Evolutionary conservation across 2,113 vertebrate genomes (phyloP).

Genomic region (Mesocricetus auratus): DNA sequence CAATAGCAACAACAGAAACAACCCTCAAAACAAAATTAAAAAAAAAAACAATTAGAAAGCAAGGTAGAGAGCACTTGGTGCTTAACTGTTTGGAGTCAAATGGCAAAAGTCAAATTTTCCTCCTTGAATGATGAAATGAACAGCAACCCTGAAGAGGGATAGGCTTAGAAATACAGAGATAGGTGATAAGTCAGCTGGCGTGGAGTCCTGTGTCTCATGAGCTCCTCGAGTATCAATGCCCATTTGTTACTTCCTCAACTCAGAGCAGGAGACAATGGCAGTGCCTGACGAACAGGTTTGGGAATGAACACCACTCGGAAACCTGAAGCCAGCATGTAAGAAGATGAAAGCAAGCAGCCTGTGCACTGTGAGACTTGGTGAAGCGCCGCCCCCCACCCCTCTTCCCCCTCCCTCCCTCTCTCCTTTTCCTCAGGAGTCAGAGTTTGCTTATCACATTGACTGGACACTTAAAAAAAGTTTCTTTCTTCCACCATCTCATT

Average conservation of each 20-base stretch:
- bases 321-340: background rate
- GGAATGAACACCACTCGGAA: background rate
- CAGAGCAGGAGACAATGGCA: background rate
- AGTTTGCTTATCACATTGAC: background rate
- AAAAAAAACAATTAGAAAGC: background rate
- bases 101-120: background rate
- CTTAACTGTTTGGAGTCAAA: background rate
- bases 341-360: background rate
- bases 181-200: background rate
- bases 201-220: background rate
- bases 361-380: background rate
- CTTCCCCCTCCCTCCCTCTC: background rate
- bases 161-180: background rate
- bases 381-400: background rate
- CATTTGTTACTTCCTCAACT: background rate
- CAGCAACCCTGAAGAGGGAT: background rate
- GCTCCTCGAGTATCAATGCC: background rate
- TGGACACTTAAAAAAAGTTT: constrained; percentile 11
- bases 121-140: background rate
- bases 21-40: background rate
- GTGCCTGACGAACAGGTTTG: constrained; percentile 24
- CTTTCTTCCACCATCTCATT: background rate
- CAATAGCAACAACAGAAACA: background rate
- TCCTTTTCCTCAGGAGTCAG: background rate
- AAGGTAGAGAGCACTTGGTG: background rate